Evolutionary conservation across 2,797 vertebrate species (phyloP), one percentile per base, ranked within the genome.

Genomic region (Sparidentex hasta): DNA sequence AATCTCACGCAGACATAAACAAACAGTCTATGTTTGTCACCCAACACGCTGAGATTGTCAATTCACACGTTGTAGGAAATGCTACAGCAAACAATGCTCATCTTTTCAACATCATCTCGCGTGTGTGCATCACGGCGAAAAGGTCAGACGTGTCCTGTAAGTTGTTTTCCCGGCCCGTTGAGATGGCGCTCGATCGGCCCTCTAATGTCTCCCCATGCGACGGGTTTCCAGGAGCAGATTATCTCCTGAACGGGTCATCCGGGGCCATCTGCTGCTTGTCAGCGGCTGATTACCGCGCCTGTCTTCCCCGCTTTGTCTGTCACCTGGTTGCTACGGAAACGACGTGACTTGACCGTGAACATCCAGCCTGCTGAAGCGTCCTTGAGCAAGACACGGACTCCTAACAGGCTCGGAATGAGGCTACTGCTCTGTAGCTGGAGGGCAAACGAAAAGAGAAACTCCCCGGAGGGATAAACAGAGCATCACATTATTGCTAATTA

Each of bases 401-500:
- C 20, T 14, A n/a, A 7, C 14, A 43, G n/a, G 8, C 61, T 81
- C 54, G 57, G 79, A 84, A 81, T 74, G 78, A 80, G 78, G 82
- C 74, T 46, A 47, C 62, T 56, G 71, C 73, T 86, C 57, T 23
- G 79, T 66, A 71, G 79, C 88, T 51, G 47, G 17, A 88, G 87
- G 86, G 72, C 50, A 64, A 69, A 13, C n/a, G 17, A 23, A 71
- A 81, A 84, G 74, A 85, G 73, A 75, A 76, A 62, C 67, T 84
- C 87, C 82, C 82, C 8, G 7, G 76, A 85, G 83, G 81, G 69
- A 87, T 80, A 87, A 88, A 88, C 77, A 68, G 74, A 85, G 69
- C 75, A 74, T 88, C 79, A 76, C 81, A 78, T 90, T 86, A 88
- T 81, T 82, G 77, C 86, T 87, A 82, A 91, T 92, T 90, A 86